phyloP scores from a whole-genome alignment of 2,113 vertebrate genomes.

The Gadus macrocephalus region DNA sequence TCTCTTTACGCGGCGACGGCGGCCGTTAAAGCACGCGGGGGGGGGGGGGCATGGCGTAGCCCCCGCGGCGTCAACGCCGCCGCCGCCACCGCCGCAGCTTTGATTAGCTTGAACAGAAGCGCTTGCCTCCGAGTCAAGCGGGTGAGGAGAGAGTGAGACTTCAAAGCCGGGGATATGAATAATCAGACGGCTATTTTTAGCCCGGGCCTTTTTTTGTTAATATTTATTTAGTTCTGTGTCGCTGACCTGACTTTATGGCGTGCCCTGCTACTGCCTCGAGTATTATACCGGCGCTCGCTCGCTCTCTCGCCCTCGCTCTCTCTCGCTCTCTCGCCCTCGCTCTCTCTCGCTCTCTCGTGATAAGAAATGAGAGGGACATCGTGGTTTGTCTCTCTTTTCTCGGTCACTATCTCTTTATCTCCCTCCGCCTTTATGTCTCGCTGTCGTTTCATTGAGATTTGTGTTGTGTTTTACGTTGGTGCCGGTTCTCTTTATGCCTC shows the following conservation, averaged over 20 bases:
- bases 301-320: conserved; percentile 2
- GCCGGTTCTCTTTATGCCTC: not conserved
- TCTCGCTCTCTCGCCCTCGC: not conserved
- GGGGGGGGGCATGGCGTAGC: not conserved
- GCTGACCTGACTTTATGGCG: conserved; percentile 45
- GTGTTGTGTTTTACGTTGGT: conserved; percentile 3
- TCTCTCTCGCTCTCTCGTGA: not conserved
- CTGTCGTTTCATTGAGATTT: conserved; percentile 7
- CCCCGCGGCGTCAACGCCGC: not conserved
- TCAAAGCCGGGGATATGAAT: conserved; percentile 48
- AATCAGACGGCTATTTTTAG: conserved; percentile 55
- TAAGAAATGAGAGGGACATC: too few relatives aligned
- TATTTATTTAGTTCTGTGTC: conserved; percentile 14
- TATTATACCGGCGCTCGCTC: not conserved
- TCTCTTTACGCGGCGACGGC: not conserved
- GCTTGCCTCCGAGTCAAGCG: conserved; percentile 33
- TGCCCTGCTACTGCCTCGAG: not conserved
- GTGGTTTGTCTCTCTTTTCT: not conserved
- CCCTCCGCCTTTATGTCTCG: conserved; percentile 5
- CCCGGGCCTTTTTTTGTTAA: conserved; percentile 34
- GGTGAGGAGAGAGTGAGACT: conserved; percentile 40
- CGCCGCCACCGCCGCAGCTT: not conserved
- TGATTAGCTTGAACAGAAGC: conserved; percentile 31
- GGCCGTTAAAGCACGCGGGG: not conserved
- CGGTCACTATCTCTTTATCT: not conserved